phyloP scores from a whole-genome alignment of 1,140 invertebrate genomes.

The Anadara kagoshimensis region DNA sequence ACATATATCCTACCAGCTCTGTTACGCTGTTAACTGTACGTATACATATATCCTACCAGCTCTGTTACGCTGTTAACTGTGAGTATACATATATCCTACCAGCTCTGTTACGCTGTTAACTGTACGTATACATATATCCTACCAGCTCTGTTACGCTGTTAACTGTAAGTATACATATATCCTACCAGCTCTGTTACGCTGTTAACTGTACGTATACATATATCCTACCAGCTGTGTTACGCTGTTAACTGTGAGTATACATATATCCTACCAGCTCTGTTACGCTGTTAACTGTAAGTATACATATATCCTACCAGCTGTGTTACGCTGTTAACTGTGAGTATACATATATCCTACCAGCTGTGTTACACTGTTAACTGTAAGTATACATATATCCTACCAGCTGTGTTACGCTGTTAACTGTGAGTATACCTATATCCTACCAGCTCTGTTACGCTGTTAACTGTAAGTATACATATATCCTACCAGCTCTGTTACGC shows the following conservation, averaged over 20 bases:
- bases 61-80: slow-evolving; percentile 97
- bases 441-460: slow-evolving; percentile 98
- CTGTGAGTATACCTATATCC: slow-evolving; percentile 94
- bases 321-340: slow-evolving; percentile 97
- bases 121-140: slow-evolving; percentile 96
- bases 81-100: slow-evolving; percentile 97
- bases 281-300: slow-evolving; percentile 95
- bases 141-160: slow-evolving; percentile 97
- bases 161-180: slow-evolving; percentile 96
- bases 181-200: slow-evolving; percentile 97
- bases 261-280: slow-evolving; percentile 98
- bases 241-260: slow-evolving; percentile 95
- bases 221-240: slow-evolving; percentile 97
- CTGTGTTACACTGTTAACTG: slow-evolving; percentile 97
- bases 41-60: slow-evolving; percentile 97
- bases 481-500: slow-evolving; percentile 97
- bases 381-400: slow-evolving; percentile 96
- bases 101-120: slow-evolving; percentile 97
- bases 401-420: slow-evolving; percentile 98
- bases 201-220: slow-evolving; percentile 97
- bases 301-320: slow-evolving; percentile 98
- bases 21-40: slow-evolving; percentile 96
- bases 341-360: slow-evolving; percentile 97
- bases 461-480: slow-evolving; percentile 95
- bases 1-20: slow-evolving; percentile 98